Evolutionary conservation across 2,888 invertebrate genomes (phyloP).

Genomic region (Tinea semifulvella): DNA sequence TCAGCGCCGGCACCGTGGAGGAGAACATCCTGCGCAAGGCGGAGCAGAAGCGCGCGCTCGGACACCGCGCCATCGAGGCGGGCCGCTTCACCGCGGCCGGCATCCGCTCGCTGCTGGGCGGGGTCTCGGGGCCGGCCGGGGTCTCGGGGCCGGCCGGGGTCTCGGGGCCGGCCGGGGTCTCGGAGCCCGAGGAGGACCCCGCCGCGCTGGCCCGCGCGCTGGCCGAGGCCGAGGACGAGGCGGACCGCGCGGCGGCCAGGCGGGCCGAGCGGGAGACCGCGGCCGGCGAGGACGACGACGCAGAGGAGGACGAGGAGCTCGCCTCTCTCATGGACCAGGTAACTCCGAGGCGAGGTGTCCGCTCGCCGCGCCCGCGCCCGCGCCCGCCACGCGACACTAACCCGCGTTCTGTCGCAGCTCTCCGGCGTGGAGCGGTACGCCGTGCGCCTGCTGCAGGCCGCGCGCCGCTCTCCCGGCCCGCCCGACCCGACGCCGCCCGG

Average conservation of each 20-base stretch:
- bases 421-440: constrained; percentile 81
- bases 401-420: constrained; percentile 71
- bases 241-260: constrained; percentile 88
- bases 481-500: constrained; percentile 64
- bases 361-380: constrained; percentile 81
- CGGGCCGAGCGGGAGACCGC: constrained; percentile 95
- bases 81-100: constrained; percentile 98
- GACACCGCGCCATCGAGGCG: constrained; percentile 97
- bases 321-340: constrained; percentile 44
- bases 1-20: constrained; percentile 97
- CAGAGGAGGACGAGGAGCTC: constrained; percentile 26
- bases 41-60: constrained; percentile 94
- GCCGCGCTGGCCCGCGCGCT: constrained; percentile 90
- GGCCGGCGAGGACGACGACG: constrained; percentile 61
- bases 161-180: constrained; percentile 33
- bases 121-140: constrained; percentile 38
- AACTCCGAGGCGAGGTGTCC: constrained; percentile 76
- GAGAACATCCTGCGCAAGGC: constrained; percentile 99
- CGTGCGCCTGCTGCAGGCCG: constrained; percentile 88
- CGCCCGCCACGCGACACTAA: constrained; percentile 74
- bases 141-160: constrained; percentile 41
- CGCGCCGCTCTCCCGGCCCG: constrained; percentile 67
- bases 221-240: constrained; percentile 94
- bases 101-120: constrained; percentile 89
- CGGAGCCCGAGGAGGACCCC: constrained; percentile 79